Conservation (phyloP, 2,888 invertebrate species). For the Acrobasis suavella region DNA sequence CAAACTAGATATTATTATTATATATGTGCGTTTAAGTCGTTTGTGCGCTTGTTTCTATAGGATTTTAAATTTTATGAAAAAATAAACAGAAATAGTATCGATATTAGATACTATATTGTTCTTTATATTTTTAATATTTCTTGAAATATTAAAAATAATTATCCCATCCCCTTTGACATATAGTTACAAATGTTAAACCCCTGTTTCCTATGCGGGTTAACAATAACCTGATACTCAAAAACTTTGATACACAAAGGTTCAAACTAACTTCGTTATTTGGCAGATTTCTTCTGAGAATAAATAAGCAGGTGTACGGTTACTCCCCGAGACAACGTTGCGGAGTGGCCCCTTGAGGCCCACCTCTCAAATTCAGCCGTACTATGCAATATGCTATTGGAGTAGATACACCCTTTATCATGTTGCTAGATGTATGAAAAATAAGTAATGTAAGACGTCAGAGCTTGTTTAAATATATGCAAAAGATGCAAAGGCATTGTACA, state of each 20-base stretch:
- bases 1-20: no score
- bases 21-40: no score
- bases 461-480: not conserved
- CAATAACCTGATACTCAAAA: not conserved
- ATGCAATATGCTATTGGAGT: not conserved
- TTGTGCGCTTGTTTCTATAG: no score
- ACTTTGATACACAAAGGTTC: not conserved
- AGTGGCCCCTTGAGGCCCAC: constrained; percentile 11
- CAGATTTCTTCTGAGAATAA: constrained; percentile 18
- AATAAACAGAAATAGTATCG: no score
- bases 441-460: no score
- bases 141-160: no score
- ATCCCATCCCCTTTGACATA: no score
- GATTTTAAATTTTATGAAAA: no score
- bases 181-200: no score
- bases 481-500: not conserved
- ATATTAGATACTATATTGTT: no score
- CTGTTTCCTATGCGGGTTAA: not conserved
- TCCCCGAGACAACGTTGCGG: constrained; percentile 8
- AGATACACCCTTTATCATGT: constrained; percentile 5
- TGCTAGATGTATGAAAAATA: not conserved
- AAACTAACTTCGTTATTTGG: constrained; percentile 13
- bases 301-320: constrained; percentile 13
- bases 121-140: no score
- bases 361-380: not conserved